phyloP scores from a whole-genome alignment of 2,888 invertebrate genomes.

The Pyrocoelia pectoralis region DNA sequence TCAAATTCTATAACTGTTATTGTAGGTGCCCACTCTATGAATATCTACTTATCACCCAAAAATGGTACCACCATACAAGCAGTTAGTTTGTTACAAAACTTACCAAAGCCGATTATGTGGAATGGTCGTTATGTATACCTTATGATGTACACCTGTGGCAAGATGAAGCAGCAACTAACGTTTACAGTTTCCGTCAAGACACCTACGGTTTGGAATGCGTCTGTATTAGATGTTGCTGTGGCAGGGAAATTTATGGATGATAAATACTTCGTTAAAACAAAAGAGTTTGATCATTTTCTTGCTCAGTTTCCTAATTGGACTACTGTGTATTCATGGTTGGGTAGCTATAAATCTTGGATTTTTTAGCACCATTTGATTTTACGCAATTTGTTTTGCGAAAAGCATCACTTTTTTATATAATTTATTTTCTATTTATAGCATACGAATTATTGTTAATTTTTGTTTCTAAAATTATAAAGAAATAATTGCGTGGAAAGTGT shows the following conservation, averaged over 20 bases:
- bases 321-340: slow-evolving; percentile 12
- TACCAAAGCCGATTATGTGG: slow-evolving; percentile 38
- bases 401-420: too few relatives aligned
- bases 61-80: slow-evolving; percentile 61
- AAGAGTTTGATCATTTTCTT: slow-evolving; percentile 59
- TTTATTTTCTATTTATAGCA: too few relatives aligned
- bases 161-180: slow-evolving; percentile 42
- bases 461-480: too few relatives aligned
- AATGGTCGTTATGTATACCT: slow-evolving; percentile 50
- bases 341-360: slow-evolving; percentile 20
- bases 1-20: not conserved
- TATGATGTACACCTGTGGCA: slow-evolving; percentile 48
- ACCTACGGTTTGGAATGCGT: slow-evolving; percentile 43
- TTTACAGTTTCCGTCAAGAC: slow-evolving; percentile 50
- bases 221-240: slow-evolving; percentile 57
- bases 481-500: too few relatives aligned
- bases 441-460: too few relatives aligned
- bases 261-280: slow-evolving; percentile 55
- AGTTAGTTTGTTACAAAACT: slow-evolving; percentile 62
- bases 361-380: too few relatives aligned
- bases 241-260: slow-evolving; percentile 62
- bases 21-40: slow-evolving; percentile 71
- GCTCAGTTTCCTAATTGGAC: slow-evolving; percentile 27
- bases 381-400: too few relatives aligned
- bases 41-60: slow-evolving; percentile 67